Percentiles rank a stretch among this genome's conserved stretches.
Conservation (phyloP, 2,113 vertebrate genomes). For the Hypocryptadius cinnamomeus region DNA sequence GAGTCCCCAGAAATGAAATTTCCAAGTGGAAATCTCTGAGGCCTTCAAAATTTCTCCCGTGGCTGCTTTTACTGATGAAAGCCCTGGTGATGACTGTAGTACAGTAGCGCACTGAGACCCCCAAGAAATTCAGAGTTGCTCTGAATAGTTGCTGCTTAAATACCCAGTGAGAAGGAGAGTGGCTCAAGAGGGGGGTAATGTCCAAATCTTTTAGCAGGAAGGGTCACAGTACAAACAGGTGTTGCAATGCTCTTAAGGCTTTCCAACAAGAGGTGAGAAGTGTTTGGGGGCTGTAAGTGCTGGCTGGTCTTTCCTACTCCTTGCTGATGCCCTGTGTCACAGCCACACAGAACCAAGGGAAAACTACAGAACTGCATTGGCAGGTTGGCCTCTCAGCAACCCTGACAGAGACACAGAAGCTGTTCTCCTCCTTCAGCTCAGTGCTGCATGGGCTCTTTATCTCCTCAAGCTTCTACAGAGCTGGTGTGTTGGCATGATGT, state of each 20-base stretch:
- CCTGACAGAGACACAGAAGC: background rate
- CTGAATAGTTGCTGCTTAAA: background rate
- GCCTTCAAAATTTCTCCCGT: background rate
- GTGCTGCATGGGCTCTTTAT: background rate
- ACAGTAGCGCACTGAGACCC: rapidly evolving
- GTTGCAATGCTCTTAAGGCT: background rate
- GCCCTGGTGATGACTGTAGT: background rate
- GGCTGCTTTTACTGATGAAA: background rate
- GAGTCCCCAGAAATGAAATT: background rate
- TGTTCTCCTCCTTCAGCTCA: background rate
- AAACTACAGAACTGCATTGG: background rate
- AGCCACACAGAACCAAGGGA: background rate
- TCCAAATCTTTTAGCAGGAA: background rate
- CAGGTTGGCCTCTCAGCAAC: background rate
- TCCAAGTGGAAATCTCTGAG: background rate
- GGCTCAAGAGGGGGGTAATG: rapidly evolving
- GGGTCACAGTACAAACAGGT: background rate
- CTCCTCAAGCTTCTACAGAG: background rate
- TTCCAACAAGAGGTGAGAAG: background rate
- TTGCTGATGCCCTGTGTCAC: background rate
- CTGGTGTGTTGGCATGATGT: background rate
- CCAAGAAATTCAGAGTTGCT: background rate
- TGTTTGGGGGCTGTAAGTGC: background rate
- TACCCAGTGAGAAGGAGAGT: background rate
- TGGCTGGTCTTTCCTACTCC: background rate